These are phyloP conservation scores for Nansenia antarctica DNA, from an alignment of 2,113 vertebrate genomes.

Conservation along the genomic window DNA sequence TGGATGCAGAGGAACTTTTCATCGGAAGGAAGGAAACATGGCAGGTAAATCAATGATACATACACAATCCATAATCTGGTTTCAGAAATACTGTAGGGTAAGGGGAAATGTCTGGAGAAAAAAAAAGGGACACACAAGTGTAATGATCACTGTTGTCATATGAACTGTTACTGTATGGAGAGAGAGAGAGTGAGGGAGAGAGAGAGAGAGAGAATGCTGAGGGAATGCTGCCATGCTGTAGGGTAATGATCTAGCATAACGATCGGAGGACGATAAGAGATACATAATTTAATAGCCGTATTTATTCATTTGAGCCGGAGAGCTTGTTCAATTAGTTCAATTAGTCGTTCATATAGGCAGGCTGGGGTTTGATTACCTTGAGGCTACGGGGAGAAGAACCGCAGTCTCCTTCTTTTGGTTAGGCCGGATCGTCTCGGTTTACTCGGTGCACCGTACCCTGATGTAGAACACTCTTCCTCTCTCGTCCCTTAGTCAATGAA, in stretches of 20 bases:
- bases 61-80: conserved; percentile 63
- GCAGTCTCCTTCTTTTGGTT: background rate
- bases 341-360: no score
- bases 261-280: conserved; percentile 39
- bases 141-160: conserved; percentile 37
- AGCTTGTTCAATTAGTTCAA: conserved; percentile 40
- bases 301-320: conserved; percentile 46
- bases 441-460: no score
- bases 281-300: conserved; percentile 54
- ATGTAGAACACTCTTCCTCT: background rate
- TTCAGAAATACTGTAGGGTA: conserved; percentile 58
- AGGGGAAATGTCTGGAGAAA: conserved; percentile 49
- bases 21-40: conserved; percentile 64
- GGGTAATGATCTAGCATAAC: conserved; percentile 28
- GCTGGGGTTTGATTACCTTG: conserved; percentile 35
- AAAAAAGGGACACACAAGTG: conserved; percentile 27
- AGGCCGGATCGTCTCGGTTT: background rate
- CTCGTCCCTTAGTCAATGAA: conserved; percentile 9
- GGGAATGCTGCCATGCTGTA: background rate
- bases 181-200: background rate
- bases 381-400: background rate
- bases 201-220: background rate
- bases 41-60: conserved; percentile 66
- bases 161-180: conserved; percentile 4
- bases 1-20: conserved; percentile 59